Percentiles rank a stretch among this genome's conserved stretches.
Conservation (phyloP, 2,888 invertebrate genomes). For the Mythimna vitellina region DNA sequence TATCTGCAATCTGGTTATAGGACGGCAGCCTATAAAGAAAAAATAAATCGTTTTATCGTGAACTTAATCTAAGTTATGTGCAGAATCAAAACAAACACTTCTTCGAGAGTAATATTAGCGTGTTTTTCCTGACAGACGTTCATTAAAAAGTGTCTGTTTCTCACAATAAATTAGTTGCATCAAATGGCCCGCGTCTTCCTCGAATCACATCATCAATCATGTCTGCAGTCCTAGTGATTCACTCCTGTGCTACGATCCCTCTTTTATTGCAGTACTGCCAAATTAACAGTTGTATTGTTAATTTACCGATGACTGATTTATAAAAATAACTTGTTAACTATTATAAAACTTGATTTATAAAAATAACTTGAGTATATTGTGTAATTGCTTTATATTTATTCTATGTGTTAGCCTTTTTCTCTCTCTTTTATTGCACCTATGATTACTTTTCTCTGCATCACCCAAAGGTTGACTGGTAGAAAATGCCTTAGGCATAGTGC, state of each 20-base stretch:
- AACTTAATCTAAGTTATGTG: slow-evolving; percentile 12
- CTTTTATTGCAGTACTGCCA: slow-evolving; percentile 55
- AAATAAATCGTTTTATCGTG: slow-evolving; percentile 24
- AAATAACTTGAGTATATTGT: too few relatives aligned
- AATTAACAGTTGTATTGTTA: slow-evolving; percentile 41
- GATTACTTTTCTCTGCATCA: too few relatives aligned
- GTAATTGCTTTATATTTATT: too few relatives aligned
- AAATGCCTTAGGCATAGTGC: too few relatives aligned
- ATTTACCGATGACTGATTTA: slow-evolving; percentile 11
- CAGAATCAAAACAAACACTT: slow-evolving; percentile 36
- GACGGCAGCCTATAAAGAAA: slow-evolving; percentile 24
- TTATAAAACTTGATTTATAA: too few relatives aligned
- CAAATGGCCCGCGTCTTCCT: slow-evolving; percentile 58
- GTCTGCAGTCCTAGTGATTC: slow-evolving; percentile 50
- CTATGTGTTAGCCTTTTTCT: too few relatives aligned
- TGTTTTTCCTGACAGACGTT: slow-evolving; percentile 38
- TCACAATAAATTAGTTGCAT: slow-evolving; percentile 58
- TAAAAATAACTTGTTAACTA: slow-evolving; percentile 13
- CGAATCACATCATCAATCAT: slow-evolving; percentile 63
- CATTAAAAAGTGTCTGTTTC: slow-evolving; percentile 46
- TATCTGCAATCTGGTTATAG: slow-evolving; percentile 55
- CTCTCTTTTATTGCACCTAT: too few relatives aligned
- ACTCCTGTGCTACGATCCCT: slow-evolving; percentile 56
- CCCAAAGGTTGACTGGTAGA: too few relatives aligned
- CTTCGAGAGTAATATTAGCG: slow-evolving; percentile 23